These are phyloP conservation scores for Acrocera orbiculus DNA, from an alignment of 2,888 invertebrate species.

Conservation along the genomic window DNA sequence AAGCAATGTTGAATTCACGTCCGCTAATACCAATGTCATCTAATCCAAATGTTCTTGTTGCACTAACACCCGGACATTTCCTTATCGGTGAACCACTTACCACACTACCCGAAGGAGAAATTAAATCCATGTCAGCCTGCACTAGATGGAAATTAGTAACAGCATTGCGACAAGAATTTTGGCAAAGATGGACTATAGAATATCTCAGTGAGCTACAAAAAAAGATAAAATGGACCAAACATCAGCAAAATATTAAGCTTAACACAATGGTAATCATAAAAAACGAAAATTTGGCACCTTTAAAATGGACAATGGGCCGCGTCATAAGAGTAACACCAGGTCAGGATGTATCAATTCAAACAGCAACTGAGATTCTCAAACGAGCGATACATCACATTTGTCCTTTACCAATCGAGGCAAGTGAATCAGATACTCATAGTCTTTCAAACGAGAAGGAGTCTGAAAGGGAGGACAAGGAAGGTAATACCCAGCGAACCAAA, in stretches of 20 bases:
- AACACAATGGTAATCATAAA: not conserved
- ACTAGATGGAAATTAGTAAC: not conserved
- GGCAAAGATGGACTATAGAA: not conserved
- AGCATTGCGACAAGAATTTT: not conserved
- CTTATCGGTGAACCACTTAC: not conserved
- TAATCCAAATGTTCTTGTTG: not conserved
- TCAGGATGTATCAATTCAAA: too few relatives aligned
- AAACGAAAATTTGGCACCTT: not conserved
- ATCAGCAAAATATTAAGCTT: not conserved
- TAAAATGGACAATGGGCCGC: not conserved
- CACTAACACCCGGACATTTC: not conserved
- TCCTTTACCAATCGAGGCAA: too few relatives aligned
- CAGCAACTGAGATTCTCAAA: too few relatives aligned
- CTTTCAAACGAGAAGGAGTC: too few relatives aligned
- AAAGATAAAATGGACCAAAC: not conserved
- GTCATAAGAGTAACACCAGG: slow-evolving; percentile 5
- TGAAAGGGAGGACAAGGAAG: too few relatives aligned
- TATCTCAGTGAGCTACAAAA: not conserved
- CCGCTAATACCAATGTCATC: not conserved
- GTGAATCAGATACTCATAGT: too few relatives aligned
- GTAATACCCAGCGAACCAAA: too few relatives aligned
- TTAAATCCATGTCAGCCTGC: too few relatives aligned
- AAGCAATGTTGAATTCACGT: not conserved
- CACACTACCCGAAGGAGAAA: not conserved
- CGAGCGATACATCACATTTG: too few relatives aligned